Conservation (phyloP, 2,797 vertebrate genomes). For the Poeciliopsis turneri region DNA sequence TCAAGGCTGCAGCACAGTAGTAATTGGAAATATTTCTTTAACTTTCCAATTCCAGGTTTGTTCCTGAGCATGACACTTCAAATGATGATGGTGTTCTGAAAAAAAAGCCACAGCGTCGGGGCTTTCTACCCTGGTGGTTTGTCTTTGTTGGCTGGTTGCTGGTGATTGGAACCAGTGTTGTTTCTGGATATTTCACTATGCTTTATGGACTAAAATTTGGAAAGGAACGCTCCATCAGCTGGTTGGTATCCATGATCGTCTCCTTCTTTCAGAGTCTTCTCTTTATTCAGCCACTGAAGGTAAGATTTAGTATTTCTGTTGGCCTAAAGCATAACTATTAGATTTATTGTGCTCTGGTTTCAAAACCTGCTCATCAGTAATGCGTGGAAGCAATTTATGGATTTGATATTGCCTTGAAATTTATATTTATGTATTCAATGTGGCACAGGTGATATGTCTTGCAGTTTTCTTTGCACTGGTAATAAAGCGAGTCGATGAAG, state of each 20-base stretch:
- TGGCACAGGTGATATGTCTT: conserved; percentile 87
- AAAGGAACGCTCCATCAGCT: conserved; percentile 87
- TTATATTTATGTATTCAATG: not conserved
- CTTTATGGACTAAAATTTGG: conserved; percentile 91
- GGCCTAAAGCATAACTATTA: not conserved
- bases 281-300: conserved; percentile 92
- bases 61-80: conserved; percentile 20
- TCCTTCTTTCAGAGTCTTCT: conserved; percentile 92
- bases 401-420: not conserved
- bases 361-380: not conserved
- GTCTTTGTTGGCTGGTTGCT: conserved; percentile 90
- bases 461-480: conserved; percentile 92
- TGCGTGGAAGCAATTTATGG: not conserved
- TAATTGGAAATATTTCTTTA: not conserved
- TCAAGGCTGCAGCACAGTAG: not conserved
- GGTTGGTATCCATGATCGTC: conserved; percentile 90
- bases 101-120: conserved; percentile 60
- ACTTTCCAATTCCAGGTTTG: conserved; percentile 6
- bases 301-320: conserved; percentile 35
- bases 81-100: conserved; percentile 36
- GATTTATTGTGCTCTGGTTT: not conserved
- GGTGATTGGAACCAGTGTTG: conserved; percentile 80
- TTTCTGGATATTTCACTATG: conserved; percentile 90
- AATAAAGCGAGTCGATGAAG: conserved; percentile 87
- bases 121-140: conserved; percentile 92